Percentiles rank a stretch among this genome's conserved stretches.
Evolutionary conservation across 2,113 vertebrate genomes (phyloP).

Genomic region (Dolichotis patagonum): DNA sequence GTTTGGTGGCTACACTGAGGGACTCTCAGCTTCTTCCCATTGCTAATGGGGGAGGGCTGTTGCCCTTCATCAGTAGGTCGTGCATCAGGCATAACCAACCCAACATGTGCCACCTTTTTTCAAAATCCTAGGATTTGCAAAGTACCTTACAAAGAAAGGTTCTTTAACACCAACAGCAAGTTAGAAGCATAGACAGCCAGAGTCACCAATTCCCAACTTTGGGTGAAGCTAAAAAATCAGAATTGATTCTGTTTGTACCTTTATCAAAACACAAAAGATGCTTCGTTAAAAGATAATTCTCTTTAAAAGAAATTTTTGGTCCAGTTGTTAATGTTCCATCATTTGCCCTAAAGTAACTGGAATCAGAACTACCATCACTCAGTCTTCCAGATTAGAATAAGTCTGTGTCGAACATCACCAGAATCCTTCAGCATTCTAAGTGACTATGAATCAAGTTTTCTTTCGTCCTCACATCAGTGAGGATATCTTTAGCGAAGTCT

Average conservation of each 20-base stretch:
- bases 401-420: neutral
- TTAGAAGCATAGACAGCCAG: neutral
- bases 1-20: neutral
- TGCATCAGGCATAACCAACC: neutral
- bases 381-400: neutral
- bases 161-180: neutral
- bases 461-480: neutral
- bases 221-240: neutral
- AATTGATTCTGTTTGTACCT: neutral
- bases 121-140: neutral
- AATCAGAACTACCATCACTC: neutral
- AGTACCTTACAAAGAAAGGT: neutral
- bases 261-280: neutral
- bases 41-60: neutral
- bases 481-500: neutral
- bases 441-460: neutral
- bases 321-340: neutral
- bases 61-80: neutral
- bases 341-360: constrained; percentile 14
- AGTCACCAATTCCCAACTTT: neutral
- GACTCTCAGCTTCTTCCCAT: neutral
- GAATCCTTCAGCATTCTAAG: neutral
- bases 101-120: neutral
- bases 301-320: neutral
- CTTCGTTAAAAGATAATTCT: neutral